Conservation (phyloP, 2,888 invertebrate species). For the Sycophila texana region DNA sequence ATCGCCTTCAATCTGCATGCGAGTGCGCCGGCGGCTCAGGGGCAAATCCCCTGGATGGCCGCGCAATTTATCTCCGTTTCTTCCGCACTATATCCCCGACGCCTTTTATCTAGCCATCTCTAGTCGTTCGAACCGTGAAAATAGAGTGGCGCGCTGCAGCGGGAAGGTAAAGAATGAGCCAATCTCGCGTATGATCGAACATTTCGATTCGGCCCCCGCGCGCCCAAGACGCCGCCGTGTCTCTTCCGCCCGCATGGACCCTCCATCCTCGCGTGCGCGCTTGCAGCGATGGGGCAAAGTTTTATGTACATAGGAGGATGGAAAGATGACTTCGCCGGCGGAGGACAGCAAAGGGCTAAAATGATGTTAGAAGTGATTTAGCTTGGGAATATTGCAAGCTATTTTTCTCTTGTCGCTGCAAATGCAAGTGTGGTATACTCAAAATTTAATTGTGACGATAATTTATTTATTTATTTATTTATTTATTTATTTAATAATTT, state of each 20-base stretch:
- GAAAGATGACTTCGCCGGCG: slow-evolving; percentile 43
- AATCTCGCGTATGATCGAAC: slow-evolving; percentile 71
- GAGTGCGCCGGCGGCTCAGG: neutral
- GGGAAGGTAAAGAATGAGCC: slow-evolving; percentile 67
- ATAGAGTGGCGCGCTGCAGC: slow-evolving; percentile 53
- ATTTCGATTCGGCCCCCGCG: slow-evolving; percentile 64
- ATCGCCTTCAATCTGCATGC: neutral
- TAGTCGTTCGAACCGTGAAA: slow-evolving; percentile 60
- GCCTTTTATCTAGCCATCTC: slow-evolving; percentile 59
- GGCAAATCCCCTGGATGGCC: slow-evolving; percentile 47
- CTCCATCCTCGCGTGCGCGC: neutral
- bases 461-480: too few species aligned
- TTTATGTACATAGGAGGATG: slow-evolving; percentile 54
- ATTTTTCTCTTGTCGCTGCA: too few species aligned
- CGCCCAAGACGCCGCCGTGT: slow-evolving; percentile 47
- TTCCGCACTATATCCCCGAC: slow-evolving; percentile 54
- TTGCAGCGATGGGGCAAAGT: slow-evolving; percentile 34
- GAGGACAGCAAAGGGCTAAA: neutral
- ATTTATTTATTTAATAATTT: too few species aligned
- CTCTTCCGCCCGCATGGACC: slow-evolving; percentile 33
- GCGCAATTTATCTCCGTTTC: slow-evolving; percentile 57
- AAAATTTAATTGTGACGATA: too few species aligned
- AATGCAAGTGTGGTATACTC: too few species aligned
- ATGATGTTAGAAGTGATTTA: slow-evolving; percentile 50
- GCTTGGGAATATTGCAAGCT: slow-evolving; percentile 13